Base-by-base conservation (phyloP, 2,888 invertebrate species). In the Cantharis rustica region DNA sequence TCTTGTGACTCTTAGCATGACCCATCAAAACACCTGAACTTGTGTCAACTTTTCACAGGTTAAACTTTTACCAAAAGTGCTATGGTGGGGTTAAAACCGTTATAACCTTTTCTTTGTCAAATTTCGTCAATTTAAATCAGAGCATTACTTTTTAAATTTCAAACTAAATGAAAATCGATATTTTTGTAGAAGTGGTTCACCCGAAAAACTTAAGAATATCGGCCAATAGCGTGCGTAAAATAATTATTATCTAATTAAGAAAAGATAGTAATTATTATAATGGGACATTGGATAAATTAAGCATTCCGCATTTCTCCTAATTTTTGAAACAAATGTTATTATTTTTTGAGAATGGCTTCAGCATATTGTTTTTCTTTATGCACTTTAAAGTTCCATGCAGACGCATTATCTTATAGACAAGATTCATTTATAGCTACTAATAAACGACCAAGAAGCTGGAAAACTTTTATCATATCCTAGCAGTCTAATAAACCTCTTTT, bases 401-500 rank as follows among this genome's bases (percentile, higher is more conserved):
- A 17, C 64, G 16, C 20, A 66, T 20, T n/a, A 47, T 47, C 47
- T 47, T 47, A 47, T 70, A 68, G 64, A 68, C 73, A 71, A 73
- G 72, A 73, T 71, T 73, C 71, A 74, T 76, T 76, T 76, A 76
- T 76, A 68, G 71, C 61, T 61, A 71, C 73, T 70, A 77, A 72
- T 75, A 77, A 77, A 77, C 79, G 71, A 74, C 75, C 63, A 72
- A 79, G 75, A 68, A 79, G 73, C 74, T 68, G 73, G 79, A 76
- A 78, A 81, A 81, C 79, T 80, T 80, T 80, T 80, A 78, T 81
- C 79, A 80, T 79, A 81, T 80, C 77, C 80, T 75, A 77, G 74
- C 79, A 73, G 77, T 74, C 75, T 81, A 80, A 81, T 80, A 81
- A 80, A 80, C 76, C 77, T 76, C 73, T 80, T 74, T 78, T 72